These are phyloP conservation scores for Chloroclystis v-ata DNA, from an alignment of 2,888 invertebrate genomes.

Conservation along the genomic window DNA sequence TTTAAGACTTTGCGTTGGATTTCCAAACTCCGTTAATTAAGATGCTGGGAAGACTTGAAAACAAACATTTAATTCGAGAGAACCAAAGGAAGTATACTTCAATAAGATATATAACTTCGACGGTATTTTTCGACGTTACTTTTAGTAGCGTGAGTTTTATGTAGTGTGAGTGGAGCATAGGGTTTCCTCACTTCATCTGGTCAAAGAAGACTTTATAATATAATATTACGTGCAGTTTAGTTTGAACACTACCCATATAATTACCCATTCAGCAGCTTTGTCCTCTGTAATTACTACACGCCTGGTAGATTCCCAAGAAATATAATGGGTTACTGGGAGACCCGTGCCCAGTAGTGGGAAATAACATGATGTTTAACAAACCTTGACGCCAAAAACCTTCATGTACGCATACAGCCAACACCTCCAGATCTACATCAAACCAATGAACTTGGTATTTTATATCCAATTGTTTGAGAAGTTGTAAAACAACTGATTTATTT, in stretches of 20 bases:
- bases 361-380: no score
- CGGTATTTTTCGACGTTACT: slow-evolving; percentile 45
- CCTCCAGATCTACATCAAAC: slow-evolving; percentile 5
- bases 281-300: no score
- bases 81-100: slow-evolving; percentile 35
- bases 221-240: no score
- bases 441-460: slow-evolving; percentile 26
- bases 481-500: slow-evolving; percentile 21
- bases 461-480: slow-evolving; percentile 19
- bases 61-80: slow-evolving; percentile 22
- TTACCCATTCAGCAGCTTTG: no score
- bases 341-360: no score
- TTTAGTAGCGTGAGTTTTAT: no score
- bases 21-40: slow-evolving; percentile 7
- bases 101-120: slow-evolving; percentile 37
- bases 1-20: neutral
- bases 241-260: no score
- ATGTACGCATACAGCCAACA: neutral
- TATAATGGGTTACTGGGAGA: no score
- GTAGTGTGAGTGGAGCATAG: no score
- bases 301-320: no score
- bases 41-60: slow-evolving; percentile 19
- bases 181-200: no score
- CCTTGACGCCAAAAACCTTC: neutral
- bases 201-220: no score